phyloP scores from a whole-genome alignment of 1,140 invertebrate genomes.

The Penaeus chinensis region DNA sequence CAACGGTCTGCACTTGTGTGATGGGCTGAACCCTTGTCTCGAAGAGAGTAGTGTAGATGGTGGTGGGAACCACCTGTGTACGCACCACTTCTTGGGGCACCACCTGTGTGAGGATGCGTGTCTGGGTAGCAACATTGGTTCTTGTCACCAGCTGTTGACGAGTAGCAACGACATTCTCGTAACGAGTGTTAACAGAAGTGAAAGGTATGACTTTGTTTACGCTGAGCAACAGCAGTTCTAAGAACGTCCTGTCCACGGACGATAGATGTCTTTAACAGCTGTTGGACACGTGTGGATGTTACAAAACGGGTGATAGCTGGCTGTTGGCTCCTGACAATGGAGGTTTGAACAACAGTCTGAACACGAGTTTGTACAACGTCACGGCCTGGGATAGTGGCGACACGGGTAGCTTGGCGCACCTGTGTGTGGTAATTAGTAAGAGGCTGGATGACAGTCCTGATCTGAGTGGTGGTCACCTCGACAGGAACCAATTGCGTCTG shows the following conservation, averaged over 20 bases:
- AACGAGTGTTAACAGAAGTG: constrained; percentile 50
- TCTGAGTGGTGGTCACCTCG: constrained; percentile 40
- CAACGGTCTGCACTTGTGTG: too few relatives aligned
- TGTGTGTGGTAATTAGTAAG: constrained; percentile 45
- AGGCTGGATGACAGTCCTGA: constrained; percentile 24
- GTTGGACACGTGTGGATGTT: constrained; percentile 35
- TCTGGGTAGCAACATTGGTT: constrained; percentile 52
- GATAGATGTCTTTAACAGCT: constrained; percentile 33
- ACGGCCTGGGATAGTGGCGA: constrained; percentile 39
- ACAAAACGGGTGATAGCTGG: constrained; percentile 44
- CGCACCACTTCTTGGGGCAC: constrained; percentile 52
- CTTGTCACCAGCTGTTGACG: constrained; percentile 50
- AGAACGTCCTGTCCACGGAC: constrained; percentile 30
- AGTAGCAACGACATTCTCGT: constrained; percentile 39
- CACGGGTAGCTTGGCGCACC: constrained; percentile 11
- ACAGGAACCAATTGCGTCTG: constrained; percentile 54
- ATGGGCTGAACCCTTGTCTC: too few relatives aligned
- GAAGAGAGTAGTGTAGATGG: too few relatives aligned
- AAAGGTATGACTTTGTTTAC: constrained; percentile 51
- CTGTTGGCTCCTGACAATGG: constrained; percentile 36
- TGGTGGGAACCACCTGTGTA: too few relatives aligned
- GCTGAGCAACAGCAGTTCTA: constrained; percentile 32
- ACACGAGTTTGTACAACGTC: constrained; percentile 49
- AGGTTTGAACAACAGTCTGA: constrained; percentile 54
- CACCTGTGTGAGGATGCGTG: constrained; percentile 43